A percentile compares a stretch with the other conserved stretches of the same genome.
Conservation (phyloP, 2,888 invertebrate genomes). For the Macrosiphum euphorbiae region DNA sequence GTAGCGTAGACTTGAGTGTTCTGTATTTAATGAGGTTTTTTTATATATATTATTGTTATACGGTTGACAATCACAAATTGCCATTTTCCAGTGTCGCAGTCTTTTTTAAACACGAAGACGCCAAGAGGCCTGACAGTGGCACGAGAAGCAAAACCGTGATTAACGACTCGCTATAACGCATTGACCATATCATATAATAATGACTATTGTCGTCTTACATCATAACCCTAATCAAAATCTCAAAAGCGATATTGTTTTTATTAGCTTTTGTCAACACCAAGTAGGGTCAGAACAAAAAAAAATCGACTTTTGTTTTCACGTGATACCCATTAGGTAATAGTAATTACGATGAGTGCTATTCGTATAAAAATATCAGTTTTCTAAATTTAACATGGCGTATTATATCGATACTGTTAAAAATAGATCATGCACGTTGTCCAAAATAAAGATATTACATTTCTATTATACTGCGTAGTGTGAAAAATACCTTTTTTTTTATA, state of each 20-base stretch:
- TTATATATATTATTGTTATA: conserved; percentile 40
- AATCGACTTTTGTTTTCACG: neutral
- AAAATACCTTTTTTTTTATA: neutral
- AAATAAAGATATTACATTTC: neutral
- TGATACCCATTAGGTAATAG: conserved; percentile 19
- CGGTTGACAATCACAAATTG: conserved; percentile 59
- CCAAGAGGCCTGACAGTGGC: conserved; percentile 51
- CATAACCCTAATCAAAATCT: conserved; percentile 24
- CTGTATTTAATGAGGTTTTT: conserved; percentile 51
- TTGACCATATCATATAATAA: conserved; percentile 38
- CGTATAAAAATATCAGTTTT: neutral
- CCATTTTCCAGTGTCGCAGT: conserved; percentile 46
- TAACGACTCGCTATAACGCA: conserved; percentile 48
- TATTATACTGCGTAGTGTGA: neutral
- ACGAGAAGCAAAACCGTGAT: conserved; percentile 52
- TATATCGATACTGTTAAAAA: neutral
- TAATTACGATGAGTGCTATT: conserved; percentile 5
- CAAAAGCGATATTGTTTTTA: conserved; percentile 18
- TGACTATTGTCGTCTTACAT: conserved; percentile 46
- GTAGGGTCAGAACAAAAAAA: neutral
- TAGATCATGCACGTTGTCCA: neutral
- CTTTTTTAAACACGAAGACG: conserved; percentile 57
- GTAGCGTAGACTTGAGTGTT: conserved; percentile 30
- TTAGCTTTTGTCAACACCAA: neutral
- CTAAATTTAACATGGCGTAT: neutral